Evolutionary conservation across 2,888 invertebrate genomes (phyloP).

Genomic region (Euclidia mi): DNA sequence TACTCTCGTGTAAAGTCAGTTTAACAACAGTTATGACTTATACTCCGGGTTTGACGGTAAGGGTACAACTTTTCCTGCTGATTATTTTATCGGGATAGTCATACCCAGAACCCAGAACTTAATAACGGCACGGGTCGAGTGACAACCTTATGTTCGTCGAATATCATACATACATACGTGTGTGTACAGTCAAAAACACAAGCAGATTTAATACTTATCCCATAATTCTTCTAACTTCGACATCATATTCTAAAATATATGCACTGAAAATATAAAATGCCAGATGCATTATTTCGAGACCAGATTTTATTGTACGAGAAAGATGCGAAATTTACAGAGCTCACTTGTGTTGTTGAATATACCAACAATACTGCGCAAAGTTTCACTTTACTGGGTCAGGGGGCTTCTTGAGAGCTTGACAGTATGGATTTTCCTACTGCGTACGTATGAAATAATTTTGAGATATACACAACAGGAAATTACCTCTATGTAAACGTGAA

Average conservation of each 20-base stretch:
- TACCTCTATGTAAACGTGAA: slow-evolving; percentile 57
- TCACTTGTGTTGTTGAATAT: slow-evolving; percentile 60
- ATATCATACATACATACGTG: slow-evolving; percentile 36
- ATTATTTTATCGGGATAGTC: slow-evolving; percentile 55
- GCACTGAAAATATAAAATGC: slow-evolving; percentile 40
- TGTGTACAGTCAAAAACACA: slow-evolving; percentile 53
- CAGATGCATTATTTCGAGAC: slow-evolving; percentile 40
- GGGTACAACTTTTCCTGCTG: slow-evolving; percentile 51
- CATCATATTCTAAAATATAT: slow-evolving; percentile 30
- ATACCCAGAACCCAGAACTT: slow-evolving; percentile 52
- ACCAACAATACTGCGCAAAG: slow-evolving; percentile 66
- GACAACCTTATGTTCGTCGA: slow-evolving; percentile 47
- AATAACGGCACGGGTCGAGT: slow-evolving; percentile 57
- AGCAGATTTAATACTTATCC: slow-evolving; percentile 26
- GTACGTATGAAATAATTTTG: slow-evolving; percentile 60
- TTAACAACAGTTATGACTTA: slow-evolving; percentile 46
- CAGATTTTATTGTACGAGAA: slow-evolving; percentile 48
- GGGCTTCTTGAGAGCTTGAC: slow-evolving; percentile 52
- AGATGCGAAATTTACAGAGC: slow-evolving; percentile 50
- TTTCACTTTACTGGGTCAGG: slow-evolving; percentile 64
- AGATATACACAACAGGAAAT: slow-evolving; percentile 61
- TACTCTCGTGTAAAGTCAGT: slow-evolving; percentile 33
- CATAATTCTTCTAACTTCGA: slow-evolving; percentile 14
- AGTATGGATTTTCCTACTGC: slow-evolving; percentile 50
- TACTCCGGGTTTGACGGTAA: slow-evolving; percentile 25